Conservation (phyloP, 2,113 vertebrate genomes). For the Saimiri boliviensis region DNA sequence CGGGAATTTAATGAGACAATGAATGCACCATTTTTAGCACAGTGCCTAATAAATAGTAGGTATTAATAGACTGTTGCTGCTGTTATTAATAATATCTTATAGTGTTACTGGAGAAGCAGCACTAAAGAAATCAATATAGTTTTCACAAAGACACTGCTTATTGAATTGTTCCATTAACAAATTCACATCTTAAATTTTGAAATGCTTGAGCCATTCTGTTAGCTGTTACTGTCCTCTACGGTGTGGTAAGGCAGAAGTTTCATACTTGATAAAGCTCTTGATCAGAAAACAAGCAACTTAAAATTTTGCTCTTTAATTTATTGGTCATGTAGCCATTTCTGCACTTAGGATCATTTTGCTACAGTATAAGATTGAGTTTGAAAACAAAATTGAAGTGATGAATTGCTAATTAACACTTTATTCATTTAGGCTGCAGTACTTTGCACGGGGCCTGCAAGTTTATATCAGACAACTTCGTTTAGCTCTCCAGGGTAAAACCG, state of each 20-base stretch:
- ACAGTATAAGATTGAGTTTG: not conserved
- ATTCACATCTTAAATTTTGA: constrained; percentile 18
- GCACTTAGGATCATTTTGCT: not conserved
- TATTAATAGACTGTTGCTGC: not conserved
- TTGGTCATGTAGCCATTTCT: not conserved
- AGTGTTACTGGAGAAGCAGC: not conserved
- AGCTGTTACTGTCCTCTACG: not conserved
- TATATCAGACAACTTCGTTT: constrained; percentile 97
- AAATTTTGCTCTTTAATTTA: not conserved
- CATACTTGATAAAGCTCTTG: constrained; percentile 7
- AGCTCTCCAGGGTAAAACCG: constrained; percentile 97
- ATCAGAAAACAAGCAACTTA: constrained; percentile 1
- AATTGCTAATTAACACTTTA: constrained; percentile 59
- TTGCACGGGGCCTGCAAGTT: constrained; percentile 97
- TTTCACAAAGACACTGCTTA: not conserved
- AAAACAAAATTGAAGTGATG: constrained; percentile 34
- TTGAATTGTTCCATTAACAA: not conserved
- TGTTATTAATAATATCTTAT: not conserved
- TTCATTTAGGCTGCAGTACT: constrained; percentile 94
- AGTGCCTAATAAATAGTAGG: not conserved
- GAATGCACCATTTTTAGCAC: not conserved
- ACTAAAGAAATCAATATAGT: not conserved
- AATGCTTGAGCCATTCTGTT: not conserved
- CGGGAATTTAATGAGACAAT: not conserved
- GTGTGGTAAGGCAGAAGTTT: constrained; percentile 7